Percentiles rank a stretch among this genome's conserved stretches.
Evolutionary conservation across 1,140 invertebrate species (phyloP).

Genomic region (Brachionus rotundiformis): DNA sequence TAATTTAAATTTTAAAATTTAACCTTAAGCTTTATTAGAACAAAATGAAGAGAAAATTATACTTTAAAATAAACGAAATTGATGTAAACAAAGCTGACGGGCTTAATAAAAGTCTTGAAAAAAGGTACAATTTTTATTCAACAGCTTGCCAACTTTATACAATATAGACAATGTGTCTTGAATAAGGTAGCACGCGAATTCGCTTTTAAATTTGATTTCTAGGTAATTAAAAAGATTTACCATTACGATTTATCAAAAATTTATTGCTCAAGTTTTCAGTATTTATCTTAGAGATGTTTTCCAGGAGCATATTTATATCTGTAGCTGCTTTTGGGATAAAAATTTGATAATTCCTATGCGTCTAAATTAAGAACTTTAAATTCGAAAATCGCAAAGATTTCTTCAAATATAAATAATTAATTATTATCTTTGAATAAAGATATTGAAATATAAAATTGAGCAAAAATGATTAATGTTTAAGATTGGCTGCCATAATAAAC

Average conservation of each 20-base stretch:
- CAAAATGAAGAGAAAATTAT: background rate
- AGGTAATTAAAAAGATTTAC: background rate
- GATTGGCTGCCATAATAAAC: background rate
- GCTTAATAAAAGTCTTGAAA: slow-evolving; percentile 19
- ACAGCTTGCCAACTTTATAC: slow-evolving; percentile 11
- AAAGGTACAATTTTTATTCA: background rate
- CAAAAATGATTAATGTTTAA: slow-evolving; percentile 38
- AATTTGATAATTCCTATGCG: background rate
- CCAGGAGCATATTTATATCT: background rate
- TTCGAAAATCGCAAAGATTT: background rate
- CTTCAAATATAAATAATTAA: slow-evolving; percentile 32
- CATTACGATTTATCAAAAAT: background rate
- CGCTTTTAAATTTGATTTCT: slow-evolving; percentile 1
- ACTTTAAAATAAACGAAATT: background rate
- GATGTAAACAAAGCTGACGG: slow-evolving; percentile 4
- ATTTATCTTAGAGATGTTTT: background rate
- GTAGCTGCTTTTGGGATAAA: slow-evolving; percentile 2
- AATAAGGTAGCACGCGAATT: background rate
- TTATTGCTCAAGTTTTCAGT: background rate
- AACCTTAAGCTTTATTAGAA: background rate
- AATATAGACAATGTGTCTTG: slow-evolving; percentile 31
- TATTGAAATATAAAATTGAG: background rate
- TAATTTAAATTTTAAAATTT: background rate
- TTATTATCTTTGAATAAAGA: slow-evolving; percentile 11
- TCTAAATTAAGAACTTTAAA: slow-evolving; percentile 22